A percentile compares a stretch with the other conserved stretches of the same genome.
phyloP scores from a whole-genome alignment of 2,797 vertebrate genomes.

The Anabacerthia variegaticeps region DNA sequence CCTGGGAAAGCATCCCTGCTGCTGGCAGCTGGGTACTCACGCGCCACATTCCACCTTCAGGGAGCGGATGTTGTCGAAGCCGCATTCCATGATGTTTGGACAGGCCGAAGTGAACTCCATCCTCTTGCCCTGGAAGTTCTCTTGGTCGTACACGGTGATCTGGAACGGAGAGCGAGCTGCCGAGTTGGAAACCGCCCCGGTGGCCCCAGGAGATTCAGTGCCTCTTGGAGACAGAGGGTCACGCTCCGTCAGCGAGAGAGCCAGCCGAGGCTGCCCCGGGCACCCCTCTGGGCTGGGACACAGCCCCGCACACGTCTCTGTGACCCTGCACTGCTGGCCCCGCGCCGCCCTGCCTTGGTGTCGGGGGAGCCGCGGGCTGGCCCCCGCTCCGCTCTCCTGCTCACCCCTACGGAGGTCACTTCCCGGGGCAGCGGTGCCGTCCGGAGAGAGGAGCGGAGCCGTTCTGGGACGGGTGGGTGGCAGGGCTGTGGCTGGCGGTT shows the following conservation, averaged over 20 bases:
- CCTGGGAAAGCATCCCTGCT: not conserved
- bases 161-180: constrained; percentile 64
- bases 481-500: constrained; percentile 51
- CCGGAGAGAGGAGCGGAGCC: constrained; percentile 54
- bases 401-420: constrained; percentile 47
- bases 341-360: not conserved
- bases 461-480: constrained; percentile 18
- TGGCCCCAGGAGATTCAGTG: not conserved
- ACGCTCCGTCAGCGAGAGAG: not conserved
- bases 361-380: not conserved
- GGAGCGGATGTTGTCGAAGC: constrained; percentile 90
- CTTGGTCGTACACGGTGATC: constrained; percentile 95
- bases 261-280: not conserved
- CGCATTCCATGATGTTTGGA: constrained; percentile 90
- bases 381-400: constrained; percentile 50
- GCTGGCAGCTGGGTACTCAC: constrained; percentile 79
- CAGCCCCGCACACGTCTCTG: not conserved
- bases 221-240: not conserved
- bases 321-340: constrained; percentile 45
- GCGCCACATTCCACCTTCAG: constrained; percentile 93
- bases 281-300: not conserved
- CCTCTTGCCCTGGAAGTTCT: constrained; percentile 95
- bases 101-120: constrained; percentile 92
- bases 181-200: not conserved
- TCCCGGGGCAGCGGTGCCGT: constrained; percentile 39